These are phyloP conservation scores for Suncus etruscus DNA, from an alignment of 2,113 vertebrate genomes.

Conservation along the genomic window DNA sequence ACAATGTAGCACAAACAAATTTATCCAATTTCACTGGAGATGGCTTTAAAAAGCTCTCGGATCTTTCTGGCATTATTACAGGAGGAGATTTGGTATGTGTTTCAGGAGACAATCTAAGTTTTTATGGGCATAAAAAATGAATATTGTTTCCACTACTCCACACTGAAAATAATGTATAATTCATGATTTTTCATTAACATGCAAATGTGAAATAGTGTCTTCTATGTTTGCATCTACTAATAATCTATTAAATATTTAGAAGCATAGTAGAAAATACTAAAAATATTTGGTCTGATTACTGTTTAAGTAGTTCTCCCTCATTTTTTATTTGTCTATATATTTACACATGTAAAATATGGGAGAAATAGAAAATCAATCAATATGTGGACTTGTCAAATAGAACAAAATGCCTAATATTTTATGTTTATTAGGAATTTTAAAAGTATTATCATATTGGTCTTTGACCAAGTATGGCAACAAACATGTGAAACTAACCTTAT, in stretches of 20 bases:
- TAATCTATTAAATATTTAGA: constrained; percentile 89
- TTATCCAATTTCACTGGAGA: constrained; percentile 82
- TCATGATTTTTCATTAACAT: constrained; percentile 88
- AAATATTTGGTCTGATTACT: constrained; percentile 83
- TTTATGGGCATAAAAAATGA: constrained; percentile 85
- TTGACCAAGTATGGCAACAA: background rate
- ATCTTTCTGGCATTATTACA: constrained; percentile 79
- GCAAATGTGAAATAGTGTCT: constrained; percentile 88
- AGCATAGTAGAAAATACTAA: constrained; percentile 84
- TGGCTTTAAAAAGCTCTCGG: constrained; percentile 81
- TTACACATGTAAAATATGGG: constrained; percentile 67
- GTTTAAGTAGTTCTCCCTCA: constrained; percentile 71
- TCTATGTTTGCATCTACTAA: constrained; percentile 87
- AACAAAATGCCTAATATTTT: constrained; percentile 40
- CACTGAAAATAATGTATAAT: constrained; percentile 88
- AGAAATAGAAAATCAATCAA: constrained; percentile 74
- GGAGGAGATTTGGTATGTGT: constrained; percentile 81
- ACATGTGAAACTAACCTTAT: background rate
- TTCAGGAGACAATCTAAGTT: constrained; percentile 84
- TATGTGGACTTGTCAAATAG: constrained; percentile 70
- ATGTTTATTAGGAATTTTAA: constrained; percentile 7
- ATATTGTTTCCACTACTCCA: constrained; percentile 85
- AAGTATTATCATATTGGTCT: background rate
- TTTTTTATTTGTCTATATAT: constrained; percentile 77
- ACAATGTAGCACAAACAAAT: constrained; percentile 83